Base-by-base conservation (phyloP, 2,888 invertebrate genomes). In the Asteroscopus sphinx region DNA sequence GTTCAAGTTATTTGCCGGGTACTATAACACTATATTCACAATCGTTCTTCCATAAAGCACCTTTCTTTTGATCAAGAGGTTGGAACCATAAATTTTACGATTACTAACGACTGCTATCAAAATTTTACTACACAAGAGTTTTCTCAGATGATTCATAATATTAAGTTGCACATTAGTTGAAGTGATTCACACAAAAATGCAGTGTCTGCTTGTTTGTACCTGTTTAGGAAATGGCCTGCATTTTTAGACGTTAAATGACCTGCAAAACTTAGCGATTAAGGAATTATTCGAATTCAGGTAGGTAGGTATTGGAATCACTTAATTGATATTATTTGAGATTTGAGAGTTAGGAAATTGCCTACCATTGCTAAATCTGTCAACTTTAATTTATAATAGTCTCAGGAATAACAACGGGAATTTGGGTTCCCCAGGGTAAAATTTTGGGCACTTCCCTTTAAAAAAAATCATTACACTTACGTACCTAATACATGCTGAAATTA, bases 161-260 rank as follows among this genome's bases (percentile, higher is more conserved):
- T 56, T n/a, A 63, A 52, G 51, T 60, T 68, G 45, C 49, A 64
- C 51, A 48, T 60, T 36, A 52, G 45, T 41, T 13, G 40, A 41
- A n/a, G 37, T 85, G 86, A 87, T 51, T 87, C 86, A 85, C 65
- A 51, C 73, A 86, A 81, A 84, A 84, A 85, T 86, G 83, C 83
- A 84, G 77, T 63, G 68, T 45, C 57, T 77, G 71, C 76, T 63
- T 55, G 67, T 66, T 49, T 37, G 45, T 60, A 66, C 59, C 51
- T 45, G 46, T 59, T 66, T 63, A 75, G 71, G 75, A 77, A 67
- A 57, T 32, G 49, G 32, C 35, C 49, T 66, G 73, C 69, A 77
- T 77, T 73, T 73, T 69, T 56, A 53, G 46, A 44, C 49, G 47
- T 45, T 61, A 65, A 61, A 44, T 47, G 51, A 55, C 52, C 54